These are phyloP conservation scores for Pomacea maculata DNA, from an alignment of 1,140 invertebrate species.

Conservation along the genomic window DNA sequence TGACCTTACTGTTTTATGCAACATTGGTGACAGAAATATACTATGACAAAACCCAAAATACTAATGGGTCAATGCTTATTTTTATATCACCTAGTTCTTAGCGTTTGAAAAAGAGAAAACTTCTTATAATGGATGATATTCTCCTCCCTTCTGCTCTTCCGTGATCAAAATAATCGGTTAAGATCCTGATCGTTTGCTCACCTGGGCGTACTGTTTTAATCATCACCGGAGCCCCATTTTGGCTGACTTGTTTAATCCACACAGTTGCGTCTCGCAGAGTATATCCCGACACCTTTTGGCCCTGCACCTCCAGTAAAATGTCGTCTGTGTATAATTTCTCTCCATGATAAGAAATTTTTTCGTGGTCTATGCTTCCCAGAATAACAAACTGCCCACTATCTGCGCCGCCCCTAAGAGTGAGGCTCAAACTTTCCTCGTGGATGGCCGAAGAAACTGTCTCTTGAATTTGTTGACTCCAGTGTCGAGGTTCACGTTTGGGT, in stretches of 20 bases:
- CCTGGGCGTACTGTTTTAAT: conserved; percentile 70
- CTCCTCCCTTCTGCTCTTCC: neutral
- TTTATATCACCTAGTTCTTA: too few relatives aligned
- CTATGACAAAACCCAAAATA: too few relatives aligned
- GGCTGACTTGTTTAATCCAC: conserved; percentile 71
- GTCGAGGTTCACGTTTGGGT: conserved; percentile 43
- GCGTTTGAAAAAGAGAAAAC: too few relatives aligned
- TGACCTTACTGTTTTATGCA: too few relatives aligned
- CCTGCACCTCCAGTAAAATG: conserved; percentile 73
- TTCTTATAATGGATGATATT: too few relatives aligned
- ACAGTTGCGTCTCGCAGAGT: conserved; percentile 72
- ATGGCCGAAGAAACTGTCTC: conserved; percentile 61
- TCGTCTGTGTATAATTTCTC: conserved; percentile 65
- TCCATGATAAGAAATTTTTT: conserved; percentile 66
- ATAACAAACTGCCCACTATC: conserved; percentile 72
- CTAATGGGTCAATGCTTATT: too few relatives aligned
- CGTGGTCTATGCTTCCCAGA: conserved; percentile 65
- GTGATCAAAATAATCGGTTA: neutral
- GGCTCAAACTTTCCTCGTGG: conserved; percentile 58
- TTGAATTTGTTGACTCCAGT: conserved; percentile 60
- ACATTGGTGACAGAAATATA: too few relatives aligned
- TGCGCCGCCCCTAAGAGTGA: conserved; percentile 69
- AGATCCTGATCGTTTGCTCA: conserved; percentile 51
- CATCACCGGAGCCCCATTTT: conserved; percentile 70
- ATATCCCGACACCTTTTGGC: conserved; percentile 74